Conservation (phyloP, 2,113 vertebrate genomes). For the Antechinus flavipes region DNA sequence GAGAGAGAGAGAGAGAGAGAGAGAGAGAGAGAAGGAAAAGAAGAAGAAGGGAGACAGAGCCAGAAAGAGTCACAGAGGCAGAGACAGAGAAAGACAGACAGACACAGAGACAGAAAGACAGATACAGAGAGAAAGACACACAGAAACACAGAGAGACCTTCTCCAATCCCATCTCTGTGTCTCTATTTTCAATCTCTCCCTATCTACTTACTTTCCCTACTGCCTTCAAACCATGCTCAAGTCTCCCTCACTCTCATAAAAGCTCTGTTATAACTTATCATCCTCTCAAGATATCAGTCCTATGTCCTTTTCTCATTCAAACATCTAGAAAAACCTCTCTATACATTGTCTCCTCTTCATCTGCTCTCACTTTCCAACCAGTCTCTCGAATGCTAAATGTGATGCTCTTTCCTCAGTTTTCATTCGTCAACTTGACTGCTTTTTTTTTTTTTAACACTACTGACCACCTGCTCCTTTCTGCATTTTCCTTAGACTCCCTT, state of each 20-base stretch:
- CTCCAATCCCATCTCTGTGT: not conserved
- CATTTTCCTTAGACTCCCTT: not conserved
- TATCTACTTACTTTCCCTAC: no score
- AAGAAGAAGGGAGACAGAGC: no score
- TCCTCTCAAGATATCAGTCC: not conserved
- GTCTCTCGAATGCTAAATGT: not conserved
- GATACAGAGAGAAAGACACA: no score
- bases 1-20: no score
- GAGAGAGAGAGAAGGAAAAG: no score
- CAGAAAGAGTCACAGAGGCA: no score
- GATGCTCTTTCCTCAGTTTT: not conserved
- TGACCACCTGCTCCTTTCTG: not conserved
- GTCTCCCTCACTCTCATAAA: no score
- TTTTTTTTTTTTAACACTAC: not conserved
- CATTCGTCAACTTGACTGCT: not conserved
- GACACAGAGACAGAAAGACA: not conserved
- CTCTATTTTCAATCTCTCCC: no score
- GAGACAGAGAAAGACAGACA: no score
- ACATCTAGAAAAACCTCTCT: not conserved
- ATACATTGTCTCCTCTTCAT: not conserved
- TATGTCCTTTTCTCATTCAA: not conserved
- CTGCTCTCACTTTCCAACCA: not conserved
- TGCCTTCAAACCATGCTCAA: no score
- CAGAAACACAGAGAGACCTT: not conserved
- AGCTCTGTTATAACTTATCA: not conserved